Evolutionary conservation across 2,113 vertebrate species (phyloP).

Genomic region (Actenoides lindsayi): DNA sequence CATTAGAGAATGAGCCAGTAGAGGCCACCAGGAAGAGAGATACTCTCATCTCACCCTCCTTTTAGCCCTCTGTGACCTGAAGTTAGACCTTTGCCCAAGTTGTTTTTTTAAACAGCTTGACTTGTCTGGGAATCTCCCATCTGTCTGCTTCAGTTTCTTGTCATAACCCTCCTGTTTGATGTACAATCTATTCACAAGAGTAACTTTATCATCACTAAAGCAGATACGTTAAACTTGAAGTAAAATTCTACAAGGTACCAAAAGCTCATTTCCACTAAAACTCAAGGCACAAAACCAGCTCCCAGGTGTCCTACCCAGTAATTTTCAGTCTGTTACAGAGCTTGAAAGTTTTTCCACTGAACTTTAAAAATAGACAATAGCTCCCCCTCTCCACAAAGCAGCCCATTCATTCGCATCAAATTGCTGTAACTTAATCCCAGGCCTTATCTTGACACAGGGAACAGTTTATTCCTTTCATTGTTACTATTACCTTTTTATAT

Average conservation of each 20-base stretch:
- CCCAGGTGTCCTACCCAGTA: neutral
- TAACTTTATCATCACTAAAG: neutral
- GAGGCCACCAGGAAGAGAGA: neutral
- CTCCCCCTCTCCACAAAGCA: neutral
- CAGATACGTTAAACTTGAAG: neutral
- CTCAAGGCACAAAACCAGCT: neutral
- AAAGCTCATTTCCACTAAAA: neutral
- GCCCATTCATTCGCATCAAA: neutral
- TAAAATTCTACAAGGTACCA: neutral
- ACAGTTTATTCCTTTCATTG: constrained; percentile 22
- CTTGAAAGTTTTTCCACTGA: neutral
- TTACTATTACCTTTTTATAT: neutral
- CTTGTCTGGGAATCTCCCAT: neutral
- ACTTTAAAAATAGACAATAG: neutral
- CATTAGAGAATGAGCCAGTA: neutral
- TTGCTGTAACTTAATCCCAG: constrained; percentile 12
- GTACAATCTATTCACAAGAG: neutral
- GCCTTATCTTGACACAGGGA: neutral
- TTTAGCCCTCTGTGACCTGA: neutral
- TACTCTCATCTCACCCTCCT: neutral
- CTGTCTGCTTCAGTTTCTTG: neutral
- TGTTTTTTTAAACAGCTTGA: neutral
- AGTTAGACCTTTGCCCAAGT: neutral
- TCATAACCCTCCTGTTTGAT: neutral
- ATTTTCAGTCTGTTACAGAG: neutral